phyloP scores from a whole-genome alignment of 1,140 invertebrate species.

The Drosophila santomea region DNA sequence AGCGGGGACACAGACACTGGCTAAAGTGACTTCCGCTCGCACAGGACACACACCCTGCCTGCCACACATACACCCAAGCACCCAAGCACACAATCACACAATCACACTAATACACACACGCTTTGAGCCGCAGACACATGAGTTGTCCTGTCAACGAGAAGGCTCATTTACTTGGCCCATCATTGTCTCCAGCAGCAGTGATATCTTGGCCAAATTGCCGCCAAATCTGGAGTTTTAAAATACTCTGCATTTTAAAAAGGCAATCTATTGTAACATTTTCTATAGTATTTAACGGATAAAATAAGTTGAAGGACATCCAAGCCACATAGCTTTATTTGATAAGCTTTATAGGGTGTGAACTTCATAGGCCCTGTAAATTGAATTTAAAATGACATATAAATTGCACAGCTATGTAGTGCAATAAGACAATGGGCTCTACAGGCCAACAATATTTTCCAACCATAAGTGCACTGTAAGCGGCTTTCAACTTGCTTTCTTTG shows the following conservation, averaged over 20 bases:
- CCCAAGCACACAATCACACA: background rate
- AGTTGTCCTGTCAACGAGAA: conserved; percentile 57
- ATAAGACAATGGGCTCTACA: no score
- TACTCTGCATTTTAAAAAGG: no score
- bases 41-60: conserved; percentile 4
- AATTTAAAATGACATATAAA: background rate
- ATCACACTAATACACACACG: background rate
- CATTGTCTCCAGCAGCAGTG: conserved; percentile 45
- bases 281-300: no score
- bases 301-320: no score
- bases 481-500: no score
- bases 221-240: background rate
- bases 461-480: background rate
- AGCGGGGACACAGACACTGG: conserved; percentile 40
- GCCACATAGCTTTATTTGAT: no score
- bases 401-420: background rate
- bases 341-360: no score
- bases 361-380: background rate
- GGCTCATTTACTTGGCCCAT: conserved; percentile 55
- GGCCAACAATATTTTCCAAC: background rate
- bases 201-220: background rate
- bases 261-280: no score
- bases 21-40: conserved; percentile 67
- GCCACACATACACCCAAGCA: background rate
- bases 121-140: conserved; percentile 14